phyloP scores from a whole-genome alignment of 1,140 invertebrate genomes.

The Anadara kagoshimensis region DNA sequence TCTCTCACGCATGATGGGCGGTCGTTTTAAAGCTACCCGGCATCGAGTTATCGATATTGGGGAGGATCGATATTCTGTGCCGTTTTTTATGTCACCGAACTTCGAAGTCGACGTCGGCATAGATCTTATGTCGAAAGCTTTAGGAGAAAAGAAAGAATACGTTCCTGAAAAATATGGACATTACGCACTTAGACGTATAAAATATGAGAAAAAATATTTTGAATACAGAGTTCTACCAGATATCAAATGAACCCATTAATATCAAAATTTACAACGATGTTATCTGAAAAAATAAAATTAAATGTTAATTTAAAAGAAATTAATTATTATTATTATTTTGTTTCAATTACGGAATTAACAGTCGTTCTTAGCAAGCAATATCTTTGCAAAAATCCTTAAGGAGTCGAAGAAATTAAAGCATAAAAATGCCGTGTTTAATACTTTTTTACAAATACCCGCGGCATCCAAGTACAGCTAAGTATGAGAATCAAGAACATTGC shows the following conservation, averaged over 20 bases:
- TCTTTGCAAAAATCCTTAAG: no score
- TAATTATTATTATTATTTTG: no score
- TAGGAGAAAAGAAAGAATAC: conserved; percentile 32
- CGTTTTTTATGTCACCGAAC: conserved; percentile 41
- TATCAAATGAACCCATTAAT: conserved; percentile 5
- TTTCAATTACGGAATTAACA: no score
- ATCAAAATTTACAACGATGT: no score
- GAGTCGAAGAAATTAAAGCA: no score
- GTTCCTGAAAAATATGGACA: conserved; percentile 44
- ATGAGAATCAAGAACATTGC: no score
- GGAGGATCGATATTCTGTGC: conserved; percentile 42
- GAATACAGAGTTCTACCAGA: conserved; percentile 47
- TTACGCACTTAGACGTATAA: conserved; percentile 40
- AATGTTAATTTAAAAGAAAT: no score
- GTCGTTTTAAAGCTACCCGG: conserved; percentile 45
- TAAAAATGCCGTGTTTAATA: no score
- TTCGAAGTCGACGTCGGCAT: conserved; percentile 44
- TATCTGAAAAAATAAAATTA: no score
- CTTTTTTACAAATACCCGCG: no score
- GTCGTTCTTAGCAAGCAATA: no score
- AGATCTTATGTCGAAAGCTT: conserved; percentile 39
- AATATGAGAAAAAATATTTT: conserved; percentile 46
- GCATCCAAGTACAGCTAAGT: no score
- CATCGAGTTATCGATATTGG: conserved; percentile 47
- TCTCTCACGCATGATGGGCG: conserved; percentile 39